Conservation (phyloP, 1,140 invertebrate species). For the Ips typographus region DNA sequence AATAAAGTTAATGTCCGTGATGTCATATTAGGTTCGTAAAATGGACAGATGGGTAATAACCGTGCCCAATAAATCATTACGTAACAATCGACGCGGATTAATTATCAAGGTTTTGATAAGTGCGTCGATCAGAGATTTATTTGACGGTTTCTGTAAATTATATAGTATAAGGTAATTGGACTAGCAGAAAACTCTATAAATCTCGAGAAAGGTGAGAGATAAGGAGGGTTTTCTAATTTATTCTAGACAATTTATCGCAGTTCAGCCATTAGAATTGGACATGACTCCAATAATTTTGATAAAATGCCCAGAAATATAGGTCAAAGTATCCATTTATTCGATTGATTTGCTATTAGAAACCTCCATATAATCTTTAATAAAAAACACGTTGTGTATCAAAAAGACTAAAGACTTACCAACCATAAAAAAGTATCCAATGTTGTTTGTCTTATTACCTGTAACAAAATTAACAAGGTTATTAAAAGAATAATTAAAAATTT, state of each 20-base stretch:
- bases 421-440: too few relatives aligned
- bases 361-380: too few relatives aligned
- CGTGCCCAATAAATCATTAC: constrained; percentile 17
- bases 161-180: background rate
- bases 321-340: too few relatives aligned
- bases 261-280: background rate
- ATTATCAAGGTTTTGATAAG: constrained; percentile 7
- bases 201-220: background rate
- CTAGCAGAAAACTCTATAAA: background rate
- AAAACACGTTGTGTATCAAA: too few relatives aligned
- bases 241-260: background rate
- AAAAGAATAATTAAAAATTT: too few relatives aligned
- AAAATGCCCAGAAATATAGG: background rate
- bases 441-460: too few relatives aligned
- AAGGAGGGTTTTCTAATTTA: background rate
- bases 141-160: background rate
- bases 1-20: constrained; percentile 31
- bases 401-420: too few relatives aligned
- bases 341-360: too few relatives aligned
- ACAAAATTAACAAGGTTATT: too few relatives aligned
- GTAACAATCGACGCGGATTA: constrained; percentile 24
- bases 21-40: constrained; percentile 24
- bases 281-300: constrained; percentile 4
- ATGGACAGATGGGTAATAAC: constrained; percentile 32
- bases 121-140: background rate